Evolutionary conservation across 2,888 invertebrate species (phyloP).

Genomic region (Torymus aiolomorphi): DNA sequence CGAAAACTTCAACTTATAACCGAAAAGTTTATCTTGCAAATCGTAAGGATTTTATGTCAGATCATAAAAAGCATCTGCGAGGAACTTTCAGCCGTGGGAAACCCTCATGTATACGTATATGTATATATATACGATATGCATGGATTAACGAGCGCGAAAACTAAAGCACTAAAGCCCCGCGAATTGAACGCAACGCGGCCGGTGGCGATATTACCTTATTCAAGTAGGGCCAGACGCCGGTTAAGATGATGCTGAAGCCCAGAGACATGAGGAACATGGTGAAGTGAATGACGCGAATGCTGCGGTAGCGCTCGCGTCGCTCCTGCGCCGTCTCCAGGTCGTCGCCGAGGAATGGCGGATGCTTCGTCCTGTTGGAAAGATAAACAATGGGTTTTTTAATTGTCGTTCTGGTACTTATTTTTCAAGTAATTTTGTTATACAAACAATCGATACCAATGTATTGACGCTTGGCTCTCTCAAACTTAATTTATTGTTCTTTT

Average conservation of each 20-base stretch:
- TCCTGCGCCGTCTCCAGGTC: constrained; percentile 83
- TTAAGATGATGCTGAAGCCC: constrained; percentile 91
- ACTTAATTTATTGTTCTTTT: too few relatives aligned
- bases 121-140: neutral
- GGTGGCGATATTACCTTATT: constrained; percentile 82
- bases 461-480: too few relatives aligned
- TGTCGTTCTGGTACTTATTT: too few relatives aligned
- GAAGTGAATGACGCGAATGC: constrained; percentile 89
- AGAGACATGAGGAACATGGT: constrained; percentile 93
- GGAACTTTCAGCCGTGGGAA: constrained; percentile 9
- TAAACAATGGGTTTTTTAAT: neutral
- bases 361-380: constrained; percentile 22
- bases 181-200: constrained; percentile 39
- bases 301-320: constrained; percentile 85
- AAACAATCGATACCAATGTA: too few relatives aligned
- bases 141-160: constrained; percentile 36
- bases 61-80: constrained; percentile 40
- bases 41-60: constrained; percentile 23
- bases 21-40: constrained; percentile 32
- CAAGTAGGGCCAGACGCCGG: constrained; percentile 92
- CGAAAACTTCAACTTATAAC: neutral
- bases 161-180: constrained; percentile 31
- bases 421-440: too few relatives aligned
- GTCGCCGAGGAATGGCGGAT: constrained; percentile 66
- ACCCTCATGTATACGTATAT: neutral